Percentiles rank a stretch among this genome's conserved stretches.
These are phyloP conservation scores for Physocephala rufipes DNA, from an alignment of 2,888 invertebrate genomes.

Conservation along the genomic window DNA sequence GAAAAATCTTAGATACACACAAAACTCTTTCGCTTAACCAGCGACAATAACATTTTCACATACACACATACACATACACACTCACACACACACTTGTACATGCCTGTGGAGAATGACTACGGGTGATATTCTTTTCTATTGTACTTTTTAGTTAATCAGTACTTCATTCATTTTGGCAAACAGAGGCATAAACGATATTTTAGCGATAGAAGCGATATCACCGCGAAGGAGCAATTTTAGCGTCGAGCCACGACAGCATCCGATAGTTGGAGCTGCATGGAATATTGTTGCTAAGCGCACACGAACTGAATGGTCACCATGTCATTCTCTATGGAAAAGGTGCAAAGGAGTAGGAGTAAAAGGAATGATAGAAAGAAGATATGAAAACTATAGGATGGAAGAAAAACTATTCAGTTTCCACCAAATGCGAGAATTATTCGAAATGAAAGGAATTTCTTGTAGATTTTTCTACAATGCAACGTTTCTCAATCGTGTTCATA, in stretches of 20 bases:
- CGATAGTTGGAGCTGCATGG: neutral
- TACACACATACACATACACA: neutral
- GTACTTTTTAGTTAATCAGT: constrained; percentile 22
- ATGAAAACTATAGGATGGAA: too few relatives aligned
- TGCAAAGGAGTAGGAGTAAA: too few relatives aligned
- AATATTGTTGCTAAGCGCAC: neutral
- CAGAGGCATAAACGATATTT: neutral
- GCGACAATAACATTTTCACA: neutral
- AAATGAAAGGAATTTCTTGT: too few relatives aligned
- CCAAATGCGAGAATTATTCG: too few relatives aligned
- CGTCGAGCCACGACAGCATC: neutral
- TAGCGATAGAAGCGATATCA: neutral
- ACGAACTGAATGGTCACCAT: neutral
- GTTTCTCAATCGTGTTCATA: too few relatives aligned
- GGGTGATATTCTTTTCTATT: constrained; percentile 19
- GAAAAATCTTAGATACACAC: constrained; percentile 22
- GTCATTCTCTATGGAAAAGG: neutral
- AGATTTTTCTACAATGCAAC: too few relatives aligned
- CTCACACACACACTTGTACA: constrained; percentile 1
- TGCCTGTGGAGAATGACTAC: neutral
- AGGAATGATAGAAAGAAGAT: too few relatives aligned
- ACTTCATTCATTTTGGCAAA: constrained; percentile 9
- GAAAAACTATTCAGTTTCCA: too few relatives aligned
- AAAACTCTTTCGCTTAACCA: constrained; percentile 39
- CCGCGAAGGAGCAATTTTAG: neutral